Conservation (phyloP, 2,797 vertebrate genomes). For the Catamblyrhynchus diadema region DNA sequence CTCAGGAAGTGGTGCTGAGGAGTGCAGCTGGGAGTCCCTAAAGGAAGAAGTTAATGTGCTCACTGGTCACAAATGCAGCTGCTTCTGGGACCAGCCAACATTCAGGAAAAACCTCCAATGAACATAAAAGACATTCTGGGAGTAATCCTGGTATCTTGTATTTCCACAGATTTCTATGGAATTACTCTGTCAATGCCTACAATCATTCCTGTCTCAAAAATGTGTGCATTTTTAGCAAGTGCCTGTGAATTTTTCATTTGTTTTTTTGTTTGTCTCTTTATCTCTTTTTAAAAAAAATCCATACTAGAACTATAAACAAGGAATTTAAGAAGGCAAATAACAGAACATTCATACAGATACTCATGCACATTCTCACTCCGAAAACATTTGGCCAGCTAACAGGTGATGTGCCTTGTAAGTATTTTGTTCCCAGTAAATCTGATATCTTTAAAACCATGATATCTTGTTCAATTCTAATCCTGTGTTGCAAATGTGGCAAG, state of each 20-base stretch:
- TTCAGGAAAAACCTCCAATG: background rate
- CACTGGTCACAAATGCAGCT: background rate
- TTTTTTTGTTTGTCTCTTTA: background rate
- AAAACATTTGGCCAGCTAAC: background rate
- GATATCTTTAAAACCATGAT: background rate
- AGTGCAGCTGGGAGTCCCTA: background rate
- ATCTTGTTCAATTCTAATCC: background rate
- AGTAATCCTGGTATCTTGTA: background rate
- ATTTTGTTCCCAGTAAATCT: background rate
- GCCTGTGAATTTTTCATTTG: background rate
- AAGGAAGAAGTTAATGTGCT: background rate
- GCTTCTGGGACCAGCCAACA: background rate
- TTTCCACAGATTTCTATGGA: background rate
- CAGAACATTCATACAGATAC: background rate
- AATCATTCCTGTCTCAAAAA: background rate
- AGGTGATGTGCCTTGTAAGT: background rate
- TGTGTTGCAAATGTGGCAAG: background rate
- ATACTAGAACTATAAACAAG: background rate
- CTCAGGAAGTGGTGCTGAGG: background rate
- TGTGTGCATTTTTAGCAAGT: background rate
- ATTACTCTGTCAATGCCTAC: background rate
- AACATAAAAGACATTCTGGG: background rate
- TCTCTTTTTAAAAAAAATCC: background rate
- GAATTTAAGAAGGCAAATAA: background rate
- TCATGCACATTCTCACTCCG: fast-evolving